Evolutionary conservation across 2,888 invertebrate genomes (phyloP).

Genomic region (Ectemnius continuus): DNA sequence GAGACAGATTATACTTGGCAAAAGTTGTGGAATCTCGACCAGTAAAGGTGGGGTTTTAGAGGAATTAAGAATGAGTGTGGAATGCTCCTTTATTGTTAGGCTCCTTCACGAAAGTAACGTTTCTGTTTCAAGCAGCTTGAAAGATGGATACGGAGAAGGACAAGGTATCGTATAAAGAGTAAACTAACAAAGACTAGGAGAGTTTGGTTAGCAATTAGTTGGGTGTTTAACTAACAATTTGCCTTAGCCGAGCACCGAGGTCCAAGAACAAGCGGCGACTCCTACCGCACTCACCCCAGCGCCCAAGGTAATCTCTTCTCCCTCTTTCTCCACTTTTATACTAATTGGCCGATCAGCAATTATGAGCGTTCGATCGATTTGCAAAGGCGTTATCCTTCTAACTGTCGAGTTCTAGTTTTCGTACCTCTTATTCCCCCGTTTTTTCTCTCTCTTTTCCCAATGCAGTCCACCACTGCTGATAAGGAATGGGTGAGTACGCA

Average conservation of each 20-base stretch:
- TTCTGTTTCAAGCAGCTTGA: slow-evolving; percentile 61
- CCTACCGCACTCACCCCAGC: slow-evolving; percentile 70
- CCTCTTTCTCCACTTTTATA: neutral
- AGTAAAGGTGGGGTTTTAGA: neutral
- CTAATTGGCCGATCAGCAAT: too few relatives aligned
- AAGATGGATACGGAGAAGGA: slow-evolving; percentile 65
- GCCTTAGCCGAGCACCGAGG: slow-evolving; percentile 69
- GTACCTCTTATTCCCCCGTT: slow-evolving; percentile 7
- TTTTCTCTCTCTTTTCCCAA: slow-evolving; percentile 43
- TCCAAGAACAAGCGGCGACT: slow-evolving; percentile 70
- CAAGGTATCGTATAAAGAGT: slow-evolving; percentile 56
- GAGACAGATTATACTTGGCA: too few relatives aligned
- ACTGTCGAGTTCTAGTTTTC: neutral
- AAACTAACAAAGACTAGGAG: slow-evolving; percentile 9
- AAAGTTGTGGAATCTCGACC: too few relatives aligned
- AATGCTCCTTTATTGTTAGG: too few relatives aligned
- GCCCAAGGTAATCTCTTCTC: slow-evolving; percentile 64
- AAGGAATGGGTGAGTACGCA: slow-evolving; percentile 69
- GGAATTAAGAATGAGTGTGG: too few relatives aligned
- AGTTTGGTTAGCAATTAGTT: neutral
- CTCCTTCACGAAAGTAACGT: slow-evolving; percentile 14
- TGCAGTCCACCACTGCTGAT: slow-evolving; percentile 59
- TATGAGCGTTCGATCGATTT: too few relatives aligned
- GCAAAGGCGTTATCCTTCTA: too few relatives aligned
- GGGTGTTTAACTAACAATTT: slow-evolving; percentile 41